Evolutionary conservation across 1,140 invertebrate genomes (phyloP).

Genomic region (Magallana gigas): DNA sequence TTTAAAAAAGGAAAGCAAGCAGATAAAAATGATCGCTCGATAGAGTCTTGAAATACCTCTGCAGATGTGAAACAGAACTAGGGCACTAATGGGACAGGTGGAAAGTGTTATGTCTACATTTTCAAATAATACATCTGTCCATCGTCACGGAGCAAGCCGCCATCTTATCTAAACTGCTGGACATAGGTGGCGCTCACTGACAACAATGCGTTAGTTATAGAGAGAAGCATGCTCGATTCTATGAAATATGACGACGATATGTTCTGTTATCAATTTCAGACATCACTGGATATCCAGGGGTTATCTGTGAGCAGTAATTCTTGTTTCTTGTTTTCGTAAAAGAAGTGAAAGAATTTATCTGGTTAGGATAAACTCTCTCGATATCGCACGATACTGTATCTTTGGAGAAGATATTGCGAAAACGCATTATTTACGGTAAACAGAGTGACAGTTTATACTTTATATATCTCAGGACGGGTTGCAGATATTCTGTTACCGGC

Average conservation of each 20-base stretch:
- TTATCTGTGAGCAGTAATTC: slow-evolving; percentile 41
- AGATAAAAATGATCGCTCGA: background rate
- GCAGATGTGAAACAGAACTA: slow-evolving; percentile 7
- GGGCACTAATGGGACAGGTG: slow-evolving; percentile 25
- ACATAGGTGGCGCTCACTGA: slow-evolving; percentile 8
- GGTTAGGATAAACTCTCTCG: slow-evolving; percentile 3
- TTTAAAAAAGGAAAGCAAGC: no score
- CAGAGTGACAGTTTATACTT: slow-evolving; percentile 25
- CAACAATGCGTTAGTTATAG: slow-evolving; percentile 9
- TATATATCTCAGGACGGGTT: slow-evolving; percentile 3
- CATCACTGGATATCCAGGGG: slow-evolving; percentile 7
- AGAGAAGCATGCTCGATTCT: background rate
- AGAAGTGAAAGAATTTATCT: slow-evolving; percentile 32
- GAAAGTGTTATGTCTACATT: slow-evolving; percentile 19
- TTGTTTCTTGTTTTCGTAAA: slow-evolving; percentile 23
- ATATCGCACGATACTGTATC: slow-evolving; percentile 39
- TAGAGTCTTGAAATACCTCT: background rate
- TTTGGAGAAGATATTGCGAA: slow-evolving; percentile 23
- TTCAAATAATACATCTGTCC: slow-evolving; percentile 16
- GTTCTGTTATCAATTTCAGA: background rate
- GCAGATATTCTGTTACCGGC: slow-evolving; percentile 5
- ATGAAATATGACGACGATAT: slow-evolving; percentile 5
- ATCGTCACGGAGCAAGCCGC: background rate
- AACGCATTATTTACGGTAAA: slow-evolving; percentile 13
- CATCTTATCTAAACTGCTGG: background rate